Conservation (phyloP, 2,888 invertebrate genomes). For the Gari tellinella region DNA sequence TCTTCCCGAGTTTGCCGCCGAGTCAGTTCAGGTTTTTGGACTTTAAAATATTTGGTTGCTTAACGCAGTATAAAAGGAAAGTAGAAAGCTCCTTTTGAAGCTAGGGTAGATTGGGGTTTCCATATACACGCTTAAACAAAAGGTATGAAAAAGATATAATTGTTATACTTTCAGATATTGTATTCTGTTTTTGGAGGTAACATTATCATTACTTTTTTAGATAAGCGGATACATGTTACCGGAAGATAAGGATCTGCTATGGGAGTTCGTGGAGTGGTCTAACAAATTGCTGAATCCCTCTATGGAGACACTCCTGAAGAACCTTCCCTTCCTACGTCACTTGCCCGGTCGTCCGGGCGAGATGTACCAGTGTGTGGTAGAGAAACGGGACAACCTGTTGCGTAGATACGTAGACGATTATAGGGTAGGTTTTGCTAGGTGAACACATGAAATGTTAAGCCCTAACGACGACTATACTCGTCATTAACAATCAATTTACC, state of each 20-base stretch:
- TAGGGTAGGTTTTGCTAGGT: slow-evolving; percentile 20
- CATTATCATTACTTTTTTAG: slow-evolving; percentile 36
- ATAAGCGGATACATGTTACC: slow-evolving; percentile 25
- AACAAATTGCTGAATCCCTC: slow-evolving; percentile 45
- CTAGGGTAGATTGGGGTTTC: too few relatives aligned
- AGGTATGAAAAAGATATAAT: too few relatives aligned
- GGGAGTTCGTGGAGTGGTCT: slow-evolving; percentile 43
- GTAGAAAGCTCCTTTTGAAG: too few relatives aligned
- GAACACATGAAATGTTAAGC: not conserved
- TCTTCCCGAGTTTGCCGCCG: too few relatives aligned
- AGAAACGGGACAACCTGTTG: slow-evolving; percentile 34
- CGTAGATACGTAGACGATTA: slow-evolving; percentile 34
- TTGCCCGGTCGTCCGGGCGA: slow-evolving; percentile 15
- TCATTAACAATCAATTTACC: too few relatives aligned
- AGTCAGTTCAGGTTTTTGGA: too few relatives aligned
- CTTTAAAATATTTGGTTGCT: too few relatives aligned
- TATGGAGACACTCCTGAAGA: slow-evolving; percentile 37
- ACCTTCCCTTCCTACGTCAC: slow-evolving; percentile 43
- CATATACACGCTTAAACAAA: too few relatives aligned
- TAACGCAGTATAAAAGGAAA: too few relatives aligned
- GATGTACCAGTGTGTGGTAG: slow-evolving; percentile 14
- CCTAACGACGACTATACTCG: too few relatives aligned
- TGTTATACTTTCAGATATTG: too few relatives aligned
- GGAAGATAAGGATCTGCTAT: slow-evolving; percentile 39
- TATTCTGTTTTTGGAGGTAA: too few relatives aligned